phyloP scores from a whole-genome alignment of 92 coral and sea anemone species.

The Paragorgia papillata region DNA sequence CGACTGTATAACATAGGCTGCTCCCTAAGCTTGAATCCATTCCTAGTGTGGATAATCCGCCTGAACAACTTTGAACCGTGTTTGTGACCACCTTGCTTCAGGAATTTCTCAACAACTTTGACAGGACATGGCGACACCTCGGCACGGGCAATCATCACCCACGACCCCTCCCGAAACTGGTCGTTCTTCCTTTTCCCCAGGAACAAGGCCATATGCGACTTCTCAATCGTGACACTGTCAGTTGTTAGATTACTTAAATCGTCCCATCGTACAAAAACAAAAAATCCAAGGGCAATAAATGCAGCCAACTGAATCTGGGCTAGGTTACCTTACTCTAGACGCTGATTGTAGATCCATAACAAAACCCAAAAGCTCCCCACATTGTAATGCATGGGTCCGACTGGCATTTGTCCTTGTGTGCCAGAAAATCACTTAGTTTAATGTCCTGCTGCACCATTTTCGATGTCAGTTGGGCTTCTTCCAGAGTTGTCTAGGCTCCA shows the following conservation, averaged over 20 bases:
- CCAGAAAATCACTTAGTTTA: constrained; percentile 41
- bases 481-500: neutral
- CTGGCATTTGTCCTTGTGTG: constrained; percentile 48
- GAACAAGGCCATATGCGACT: constrained; percentile 48
- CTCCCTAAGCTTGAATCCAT: constrained; percentile 30
- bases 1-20: constrained; percentile 44
- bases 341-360: too few relatives aligned
- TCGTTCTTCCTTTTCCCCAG: constrained; percentile 43
- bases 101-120: constrained; percentile 45
- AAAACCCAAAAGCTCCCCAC: too few relatives aligned
- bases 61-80: constrained; percentile 23
- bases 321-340: constrained; percentile 19
- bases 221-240: constrained; percentile 26
- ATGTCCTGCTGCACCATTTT: constrained; percentile 41
- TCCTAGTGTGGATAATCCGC: constrained; percentile 38
- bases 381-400: too few relatives aligned
- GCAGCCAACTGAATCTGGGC: neutral
- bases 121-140: constrained; percentile 44
- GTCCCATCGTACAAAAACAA: constrained; percentile 49
- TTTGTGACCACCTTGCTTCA: constrained; percentile 14
- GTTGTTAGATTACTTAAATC: constrained; percentile 31
- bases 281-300: constrained; percentile 34
- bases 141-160: constrained; percentile 46
- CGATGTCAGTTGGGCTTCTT: constrained; percentile 29
- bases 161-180: too few relatives aligned